Evolutionary conservation across 2,888 invertebrate species (phyloP).

Genomic region (Drosophila antonietae): DNA sequence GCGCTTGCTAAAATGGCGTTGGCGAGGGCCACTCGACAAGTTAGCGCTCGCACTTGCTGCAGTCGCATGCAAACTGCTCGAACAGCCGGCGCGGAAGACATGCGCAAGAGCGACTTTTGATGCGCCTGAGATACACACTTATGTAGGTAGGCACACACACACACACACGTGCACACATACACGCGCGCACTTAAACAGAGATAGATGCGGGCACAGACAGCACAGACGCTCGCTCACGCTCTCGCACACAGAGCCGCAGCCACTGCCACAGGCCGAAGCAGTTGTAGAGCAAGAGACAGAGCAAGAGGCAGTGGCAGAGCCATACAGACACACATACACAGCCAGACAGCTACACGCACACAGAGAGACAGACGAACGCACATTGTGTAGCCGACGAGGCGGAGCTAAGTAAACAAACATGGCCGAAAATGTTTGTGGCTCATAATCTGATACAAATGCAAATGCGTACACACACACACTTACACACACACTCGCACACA

Average conservation of each 20-base stretch:
- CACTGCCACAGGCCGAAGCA: slow-evolving; percentile 16
- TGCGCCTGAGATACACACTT: slow-evolving; percentile 59
- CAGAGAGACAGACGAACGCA: slow-evolving; percentile 40
- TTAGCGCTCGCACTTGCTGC: not conserved
- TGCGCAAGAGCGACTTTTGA: slow-evolving; percentile 75
- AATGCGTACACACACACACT: slow-evolving; percentile 51
- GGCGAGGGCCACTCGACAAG: slow-evolving; percentile 40
- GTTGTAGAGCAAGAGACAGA: not conserved
- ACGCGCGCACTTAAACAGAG: slow-evolving; percentile 38
- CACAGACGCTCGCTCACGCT: slow-evolving; percentile 52
- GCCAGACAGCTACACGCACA: slow-evolving; percentile 25
- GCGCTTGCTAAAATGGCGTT: slow-evolving; percentile 66
- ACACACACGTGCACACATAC: slow-evolving; percentile 17
- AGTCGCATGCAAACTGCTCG: slow-evolving; percentile 31
- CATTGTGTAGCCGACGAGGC: slow-evolving; percentile 77
- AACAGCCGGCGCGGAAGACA: slow-evolving; percentile 69
- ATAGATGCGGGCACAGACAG: slow-evolving; percentile 57
- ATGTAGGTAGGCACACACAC: slow-evolving; percentile 36
- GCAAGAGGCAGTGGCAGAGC: slow-evolving; percentile 11
- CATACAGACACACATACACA: slow-evolving; percentile 38
- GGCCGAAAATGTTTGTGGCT: slow-evolving; percentile 83
- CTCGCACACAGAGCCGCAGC: slow-evolving; percentile 26
- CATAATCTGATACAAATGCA: slow-evolving; percentile 81
- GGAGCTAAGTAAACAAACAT: slow-evolving; percentile 84
- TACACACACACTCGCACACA: slow-evolving; percentile 10